Evolutionary conservation across 2,113 vertebrate species (phyloP).

Genomic region (Platichthys stellatus): DNA sequence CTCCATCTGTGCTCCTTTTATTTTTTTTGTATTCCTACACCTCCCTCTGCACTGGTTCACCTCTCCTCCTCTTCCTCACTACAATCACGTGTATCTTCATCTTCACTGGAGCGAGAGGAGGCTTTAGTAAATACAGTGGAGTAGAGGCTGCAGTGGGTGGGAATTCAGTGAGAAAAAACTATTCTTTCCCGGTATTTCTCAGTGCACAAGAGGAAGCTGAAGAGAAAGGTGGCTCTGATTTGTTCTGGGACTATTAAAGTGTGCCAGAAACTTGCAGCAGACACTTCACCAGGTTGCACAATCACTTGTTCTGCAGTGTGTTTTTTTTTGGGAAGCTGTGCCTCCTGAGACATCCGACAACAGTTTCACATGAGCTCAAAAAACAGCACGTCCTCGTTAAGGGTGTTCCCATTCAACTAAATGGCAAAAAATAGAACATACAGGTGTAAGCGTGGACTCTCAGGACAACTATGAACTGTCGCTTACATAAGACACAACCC

Average conservation of each 20-base stretch:
- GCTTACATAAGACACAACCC: neutral
- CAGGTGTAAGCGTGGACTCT: neutral
- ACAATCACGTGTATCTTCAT: neutral
- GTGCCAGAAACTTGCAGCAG: constrained; percentile 34
- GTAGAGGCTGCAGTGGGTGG: neutral
- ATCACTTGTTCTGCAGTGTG: constrained; percentile 22
- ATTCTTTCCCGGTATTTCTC: neutral
- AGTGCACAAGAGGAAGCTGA: neutral
- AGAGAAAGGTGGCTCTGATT: neutral
- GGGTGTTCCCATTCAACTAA: constrained; percentile 50
- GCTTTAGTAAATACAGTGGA: neutral
- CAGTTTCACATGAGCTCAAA: constrained; percentile 33
- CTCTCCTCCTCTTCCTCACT: constrained; percentile 10
- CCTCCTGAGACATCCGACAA: constrained; percentile 17
- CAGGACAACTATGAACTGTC: neutral
- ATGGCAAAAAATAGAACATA: constrained; percentile 5
- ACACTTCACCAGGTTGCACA: constrained; percentile 21
- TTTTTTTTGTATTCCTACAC: constrained; percentile 34
- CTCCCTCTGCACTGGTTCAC: constrained; percentile 8
- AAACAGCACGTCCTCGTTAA: constrained; percentile 11
- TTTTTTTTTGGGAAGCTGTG: constrained; percentile 6
- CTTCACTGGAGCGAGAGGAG: constrained; percentile 11
- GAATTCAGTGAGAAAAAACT: too few species aligned
- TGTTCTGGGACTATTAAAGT: constrained; percentile 18
- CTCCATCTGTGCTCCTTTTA: constrained; percentile 56